These are phyloP conservation scores for Athetis lepigone DNA, from an alignment of 2,888 invertebrate species.

Conservation along the genomic window DNA sequence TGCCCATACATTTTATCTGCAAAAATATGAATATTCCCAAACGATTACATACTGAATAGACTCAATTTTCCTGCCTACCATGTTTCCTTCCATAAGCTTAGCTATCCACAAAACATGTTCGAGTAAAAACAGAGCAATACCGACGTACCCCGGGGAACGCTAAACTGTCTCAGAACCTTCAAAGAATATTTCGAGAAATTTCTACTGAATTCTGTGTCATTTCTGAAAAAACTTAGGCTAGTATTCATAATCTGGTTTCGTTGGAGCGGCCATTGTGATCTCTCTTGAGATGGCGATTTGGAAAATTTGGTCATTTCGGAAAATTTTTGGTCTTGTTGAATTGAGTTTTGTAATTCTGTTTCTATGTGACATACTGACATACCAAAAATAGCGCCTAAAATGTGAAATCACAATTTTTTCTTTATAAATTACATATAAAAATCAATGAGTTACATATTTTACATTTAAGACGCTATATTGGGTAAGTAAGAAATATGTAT, in stretches of 20 bases:
- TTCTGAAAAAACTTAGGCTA: constrained; percentile 22
- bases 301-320: constrained; percentile 1
- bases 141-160: constrained; percentile 24
- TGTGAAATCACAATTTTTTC: too few relatives aligned
- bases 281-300: constrained; percentile 4
- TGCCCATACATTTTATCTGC: not conserved
- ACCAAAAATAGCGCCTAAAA: too few relatives aligned
- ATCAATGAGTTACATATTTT: too few relatives aligned
- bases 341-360: too few relatives aligned
- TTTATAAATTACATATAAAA: too few relatives aligned
- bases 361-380: too few relatives aligned
- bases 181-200: constrained; percentile 40
- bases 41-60: not conserved
- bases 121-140: constrained; percentile 29
- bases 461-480: too few relatives aligned
- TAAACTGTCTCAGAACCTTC: constrained; percentile 36
- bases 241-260: constrained; percentile 34
- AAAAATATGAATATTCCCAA: not conserved
- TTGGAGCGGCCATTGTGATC: constrained; percentile 1
- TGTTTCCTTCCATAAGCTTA: not conserved
- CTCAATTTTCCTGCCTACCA: not conserved
- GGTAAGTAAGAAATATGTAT: too few relatives aligned
- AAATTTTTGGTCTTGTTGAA: too few relatives aligned
- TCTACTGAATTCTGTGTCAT: constrained; percentile 33
- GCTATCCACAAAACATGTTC: constrained; percentile 24